Base-by-base conservation (phyloP, 2,888 invertebrate species). In the Nephrocerus scutellatus region DNA sequence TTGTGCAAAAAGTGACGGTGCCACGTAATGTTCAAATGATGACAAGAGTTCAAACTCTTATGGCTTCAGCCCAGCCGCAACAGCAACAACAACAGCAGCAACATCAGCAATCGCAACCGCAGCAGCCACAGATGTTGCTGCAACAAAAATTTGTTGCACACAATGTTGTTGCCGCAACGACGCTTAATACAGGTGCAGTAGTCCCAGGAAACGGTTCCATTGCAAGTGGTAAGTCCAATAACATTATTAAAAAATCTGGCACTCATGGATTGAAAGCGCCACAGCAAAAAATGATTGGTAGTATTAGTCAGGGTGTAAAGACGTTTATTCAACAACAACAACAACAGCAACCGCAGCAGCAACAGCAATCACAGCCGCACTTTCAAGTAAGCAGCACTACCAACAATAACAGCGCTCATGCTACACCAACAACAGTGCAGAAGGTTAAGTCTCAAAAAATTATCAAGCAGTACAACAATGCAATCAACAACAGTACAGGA, bases 401-500 rank as follows among this genome's bases (percentile, higher is more conserved):
- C 5, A 48, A 46, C 37, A 36, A 39, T 25, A 16, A 30, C 32
- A 15, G 39, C 39, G n/a, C n/a, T n/a, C n/a, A n/a, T n/a, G n/a
- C n/a, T n/a, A n/a, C 32, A 6, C 43, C 39, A 20, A 40, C 47
- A 9, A 53, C 43, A 7, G 39, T 49, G 6, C 50, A 50, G 26
- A 50, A 50, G 21, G 36, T 53, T 6, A 51, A 51, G 31, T 51
- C 52, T 21, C 51, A 49, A 18, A 53, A 67, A 47, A 56, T 67
- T 35, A 55, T 65, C 4, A 64, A 67, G 46, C 67, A 67, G 49
- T 61, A 61, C 41, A 60, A 55, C 30, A 60, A 53, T 44, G 52
- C 50, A 31, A 51, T 55, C 33, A 47, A 31, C 41, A 57, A 47
- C 47, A 59, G 47, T 25, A 47, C 44, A 41, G 57, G 52, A 37